phyloP scores from a whole-genome alignment of 2,888 invertebrate genomes.

The Eustalomyia histrio region DNA sequence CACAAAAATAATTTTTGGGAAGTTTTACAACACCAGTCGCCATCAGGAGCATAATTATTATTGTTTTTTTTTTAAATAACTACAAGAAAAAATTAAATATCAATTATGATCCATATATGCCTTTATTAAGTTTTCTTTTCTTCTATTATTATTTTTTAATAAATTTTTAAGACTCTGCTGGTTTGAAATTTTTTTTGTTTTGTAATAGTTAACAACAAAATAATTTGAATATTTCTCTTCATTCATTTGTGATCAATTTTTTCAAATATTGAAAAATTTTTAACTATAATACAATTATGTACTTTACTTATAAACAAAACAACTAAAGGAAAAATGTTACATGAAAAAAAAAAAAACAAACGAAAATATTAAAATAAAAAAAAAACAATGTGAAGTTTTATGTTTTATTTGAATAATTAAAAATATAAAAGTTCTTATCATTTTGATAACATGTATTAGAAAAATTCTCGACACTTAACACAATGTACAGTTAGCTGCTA shows the following conservation, averaged over 20 bases:
- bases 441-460: too few relatives aligned
- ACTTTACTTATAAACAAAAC: background rate
- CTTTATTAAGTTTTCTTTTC: slow-evolving; percentile 1
- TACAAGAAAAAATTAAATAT: slow-evolving; percentile 6
- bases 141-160: slow-evolving; percentile 6
- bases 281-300: background rate
- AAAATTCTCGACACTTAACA: too few relatives aligned
- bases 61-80: background rate
- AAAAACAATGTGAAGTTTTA: background rate
- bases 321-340: slow-evolving; percentile 23
- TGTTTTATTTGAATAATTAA: background rate
- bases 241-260: background rate
- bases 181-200: slow-evolving; percentile 14
- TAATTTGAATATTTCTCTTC: slow-evolving; percentile 8
- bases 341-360: background rate
- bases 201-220: slow-evolving; percentile 24
- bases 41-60: too few relatives aligned
- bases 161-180: slow-evolving; percentile 23
- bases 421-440: too few relatives aligned
- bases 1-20: too few relatives aligned
- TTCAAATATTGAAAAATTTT: slow-evolving; percentile 9
- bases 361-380: slow-evolving; percentile 25
- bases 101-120: background rate
- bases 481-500: too few relatives aligned
- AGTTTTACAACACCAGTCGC: too few relatives aligned